Evolutionary conservation across 2,113 vertebrate species (phyloP).

Genomic region (Telmatochromis sp.): DNA sequence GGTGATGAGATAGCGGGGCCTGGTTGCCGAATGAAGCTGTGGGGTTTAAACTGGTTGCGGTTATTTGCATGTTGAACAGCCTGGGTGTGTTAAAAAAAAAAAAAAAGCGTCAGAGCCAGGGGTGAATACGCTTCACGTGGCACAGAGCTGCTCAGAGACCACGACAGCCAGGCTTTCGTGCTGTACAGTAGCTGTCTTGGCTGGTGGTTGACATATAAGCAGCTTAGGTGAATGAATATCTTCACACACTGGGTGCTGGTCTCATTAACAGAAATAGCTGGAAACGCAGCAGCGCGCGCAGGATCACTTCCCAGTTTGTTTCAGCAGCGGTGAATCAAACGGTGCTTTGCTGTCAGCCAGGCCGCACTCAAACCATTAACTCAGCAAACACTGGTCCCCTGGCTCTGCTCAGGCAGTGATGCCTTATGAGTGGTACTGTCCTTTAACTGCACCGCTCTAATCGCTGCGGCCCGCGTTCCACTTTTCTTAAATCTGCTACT

Average conservation of each 20-base stretch:
- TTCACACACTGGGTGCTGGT: neutral
- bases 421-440: neutral
- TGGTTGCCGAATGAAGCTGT: neutral
- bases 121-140: slow-evolving; percentile 26
- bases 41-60: slow-evolving; percentile 20
- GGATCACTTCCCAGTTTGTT: slow-evolving; percentile 17
- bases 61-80: slow-evolving; percentile 42
- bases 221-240: slow-evolving; percentile 39
- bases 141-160: slow-evolving; percentile 13
- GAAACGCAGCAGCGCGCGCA: neutral
- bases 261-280: slow-evolving; percentile 23
- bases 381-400: neutral
- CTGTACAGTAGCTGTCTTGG: slow-evolving; percentile 32
- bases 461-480: slow-evolving; percentile 1
- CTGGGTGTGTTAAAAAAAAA: neutral
- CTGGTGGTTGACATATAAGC: slow-evolving; percentile 35
- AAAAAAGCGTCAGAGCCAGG: neutral
- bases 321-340: slow-evolving; percentile 26
- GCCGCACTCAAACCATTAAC: slow-evolving; percentile 17
- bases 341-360: slow-evolving; percentile 16
- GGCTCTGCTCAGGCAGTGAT: neutral
- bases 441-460: slow-evolving; percentile 10
- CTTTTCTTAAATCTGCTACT: neutral
- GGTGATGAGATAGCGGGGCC: slow-evolving; percentile 7
- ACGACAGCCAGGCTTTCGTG: neutral